Evolutionary conservation across 1,140 invertebrate genomes (phyloP).

Genomic region (Hirudo medicinalis): DNA sequence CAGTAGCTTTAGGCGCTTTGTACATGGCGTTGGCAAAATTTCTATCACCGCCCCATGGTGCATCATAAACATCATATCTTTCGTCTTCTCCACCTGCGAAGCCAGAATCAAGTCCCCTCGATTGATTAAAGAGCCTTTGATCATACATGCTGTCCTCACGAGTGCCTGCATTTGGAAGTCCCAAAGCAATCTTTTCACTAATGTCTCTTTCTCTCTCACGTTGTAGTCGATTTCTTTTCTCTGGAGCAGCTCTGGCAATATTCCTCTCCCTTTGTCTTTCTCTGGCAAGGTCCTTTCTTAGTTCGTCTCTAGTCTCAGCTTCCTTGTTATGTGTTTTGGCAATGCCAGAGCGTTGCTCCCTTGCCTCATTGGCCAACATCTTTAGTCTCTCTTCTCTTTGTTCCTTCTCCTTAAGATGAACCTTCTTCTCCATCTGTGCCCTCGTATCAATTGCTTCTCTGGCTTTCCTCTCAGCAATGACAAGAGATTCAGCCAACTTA

Average conservation of each 20-base stretch:
- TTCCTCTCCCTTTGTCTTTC: constrained; percentile 84
- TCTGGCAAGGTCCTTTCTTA: constrained; percentile 75
- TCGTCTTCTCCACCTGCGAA: constrained; percentile 80
- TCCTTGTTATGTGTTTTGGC: constrained; percentile 43
- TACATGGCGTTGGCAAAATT: constrained; percentile 78
- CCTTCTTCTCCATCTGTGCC: constrained; percentile 84
- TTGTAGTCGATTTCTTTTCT: constrained; percentile 50
- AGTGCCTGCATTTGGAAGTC: constrained; percentile 62
- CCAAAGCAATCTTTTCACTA: constrained; percentile 93
- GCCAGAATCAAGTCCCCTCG: constrained; percentile 86
- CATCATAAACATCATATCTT: constrained; percentile 93
- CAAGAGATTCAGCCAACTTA: constrained; percentile 88
- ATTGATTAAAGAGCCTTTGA: constrained; percentile 85
- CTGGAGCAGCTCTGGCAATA: constrained; percentile 77
- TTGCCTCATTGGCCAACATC: constrained; percentile 80
- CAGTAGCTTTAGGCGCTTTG: constrained; percentile 53
- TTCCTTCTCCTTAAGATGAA: constrained; percentile 95
- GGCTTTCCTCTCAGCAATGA: constrained; percentile 94
- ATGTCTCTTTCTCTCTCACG: constrained; percentile 73
- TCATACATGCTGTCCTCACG: constrained; percentile 78
- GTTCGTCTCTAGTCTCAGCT: constrained; percentile 70
- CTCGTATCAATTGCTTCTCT: constrained; percentile 89
- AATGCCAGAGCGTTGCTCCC: constrained; percentile 77
- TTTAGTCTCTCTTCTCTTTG: constrained; percentile 91
- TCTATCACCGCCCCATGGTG: constrained; percentile 54